Evolutionary conservation across 2,113 vertebrate genomes (phyloP).

Genomic region (Rhadina sibilatrix): DNA sequence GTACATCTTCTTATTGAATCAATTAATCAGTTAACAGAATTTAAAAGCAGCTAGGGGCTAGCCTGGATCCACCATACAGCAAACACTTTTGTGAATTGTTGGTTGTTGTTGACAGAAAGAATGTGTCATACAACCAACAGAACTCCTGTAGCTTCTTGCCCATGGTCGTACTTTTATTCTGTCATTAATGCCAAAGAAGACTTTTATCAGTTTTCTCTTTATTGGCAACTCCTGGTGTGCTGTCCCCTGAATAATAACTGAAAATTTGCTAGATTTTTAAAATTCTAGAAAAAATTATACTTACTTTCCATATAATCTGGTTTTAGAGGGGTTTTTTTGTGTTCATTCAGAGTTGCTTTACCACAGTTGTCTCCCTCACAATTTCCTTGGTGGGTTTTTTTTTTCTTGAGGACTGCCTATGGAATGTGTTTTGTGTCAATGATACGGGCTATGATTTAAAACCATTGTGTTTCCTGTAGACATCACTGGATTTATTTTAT

Average conservation of each 20-base stretch:
- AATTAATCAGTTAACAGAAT: neutral
- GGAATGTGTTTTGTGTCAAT: neutral
- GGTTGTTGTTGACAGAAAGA: neutral
- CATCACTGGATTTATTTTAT: neutral
- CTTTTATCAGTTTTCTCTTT: neutral
- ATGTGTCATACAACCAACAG: neutral
- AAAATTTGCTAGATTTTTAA: neutral
- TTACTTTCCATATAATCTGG: neutral
- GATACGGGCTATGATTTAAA: neutral
- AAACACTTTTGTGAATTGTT: neutral
- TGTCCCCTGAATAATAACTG: neutral
- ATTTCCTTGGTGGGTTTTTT: neutral
- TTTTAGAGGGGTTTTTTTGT: neutral
- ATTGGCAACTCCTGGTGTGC: neutral
- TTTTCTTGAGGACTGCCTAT: neutral
- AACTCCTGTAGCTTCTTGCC: neutral
- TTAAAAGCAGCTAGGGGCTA: neutral
- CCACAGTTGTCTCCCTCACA: fast-evolving
- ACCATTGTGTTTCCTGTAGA: neutral
- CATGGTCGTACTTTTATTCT: neutral
- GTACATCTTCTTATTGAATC: neutral
- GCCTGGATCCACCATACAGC: neutral
- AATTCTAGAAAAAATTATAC: neutral
- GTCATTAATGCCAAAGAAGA: neutral
- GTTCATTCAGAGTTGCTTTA: neutral